Percentiles rank a stretch among this genome's conserved stretches.
Evolutionary conservation across 2,113 vertebrate genomes (phyloP).

Genomic region (Ceyx melanurus): DNA sequence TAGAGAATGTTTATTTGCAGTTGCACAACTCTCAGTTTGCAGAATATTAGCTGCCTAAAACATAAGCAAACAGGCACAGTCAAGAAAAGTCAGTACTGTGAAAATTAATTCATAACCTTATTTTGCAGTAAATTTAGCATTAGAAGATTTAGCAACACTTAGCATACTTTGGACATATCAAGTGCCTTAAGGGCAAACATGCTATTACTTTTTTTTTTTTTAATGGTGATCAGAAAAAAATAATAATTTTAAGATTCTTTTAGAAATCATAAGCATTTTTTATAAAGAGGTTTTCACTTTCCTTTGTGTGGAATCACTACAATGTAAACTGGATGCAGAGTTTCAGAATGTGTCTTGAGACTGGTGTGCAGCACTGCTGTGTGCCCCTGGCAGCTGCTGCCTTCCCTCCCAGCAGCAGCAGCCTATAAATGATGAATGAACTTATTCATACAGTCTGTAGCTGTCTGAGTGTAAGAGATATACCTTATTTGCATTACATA

Average conservation of each 20-base stretch:
- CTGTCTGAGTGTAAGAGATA: background rate
- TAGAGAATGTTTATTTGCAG: conserved; percentile 31
- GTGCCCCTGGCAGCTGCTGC: background rate
- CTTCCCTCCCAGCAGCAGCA: background rate
- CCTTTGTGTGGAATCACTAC: background rate
- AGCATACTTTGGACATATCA: background rate
- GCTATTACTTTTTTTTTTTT: background rate
- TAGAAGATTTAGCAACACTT: background rate
- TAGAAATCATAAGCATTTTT: background rate
- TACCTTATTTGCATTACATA: background rate
- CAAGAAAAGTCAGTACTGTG: background rate
- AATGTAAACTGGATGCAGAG: background rate
- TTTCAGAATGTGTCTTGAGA: background rate
- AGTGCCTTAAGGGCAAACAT: background rate
- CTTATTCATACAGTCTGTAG: conserved; percentile 8
- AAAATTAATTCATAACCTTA: conserved; percentile 12
- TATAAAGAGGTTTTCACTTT: background rate
- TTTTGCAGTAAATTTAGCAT: background rate
- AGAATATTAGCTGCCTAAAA: conserved; percentile 28
- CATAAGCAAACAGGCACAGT: background rate
- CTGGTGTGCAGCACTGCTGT: background rate
- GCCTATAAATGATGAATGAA: conserved; percentile 36
- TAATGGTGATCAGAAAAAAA: background rate
- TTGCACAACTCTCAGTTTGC: conserved; percentile 1
- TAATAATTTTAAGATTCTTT: background rate